Evolutionary conservation across 2,888 invertebrate species (phyloP), one percentile per base, ranked within the genome.

Genomic region (Lasioglossum vierecki): DNA sequence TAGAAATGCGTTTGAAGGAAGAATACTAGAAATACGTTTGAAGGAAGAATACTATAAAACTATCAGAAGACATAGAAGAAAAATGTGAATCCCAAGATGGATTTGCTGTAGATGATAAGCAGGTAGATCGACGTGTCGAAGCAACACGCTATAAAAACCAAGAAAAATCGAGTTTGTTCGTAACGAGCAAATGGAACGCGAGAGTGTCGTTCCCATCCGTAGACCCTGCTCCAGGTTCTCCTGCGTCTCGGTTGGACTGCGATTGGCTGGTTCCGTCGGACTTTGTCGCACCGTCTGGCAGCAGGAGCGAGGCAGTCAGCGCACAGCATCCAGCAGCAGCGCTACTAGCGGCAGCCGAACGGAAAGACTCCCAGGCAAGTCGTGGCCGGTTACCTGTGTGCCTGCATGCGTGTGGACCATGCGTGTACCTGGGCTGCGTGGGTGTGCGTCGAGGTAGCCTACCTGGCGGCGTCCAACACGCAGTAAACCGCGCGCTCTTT

Each of bases 391-490:
- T 82, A 83, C 80, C 78, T 78, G 84, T 89, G 89, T 84, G 70
- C 79, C 80, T 68, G 73, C 79, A 89, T 91, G 85, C 89, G 91
- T 91, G 89, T 90, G 85, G 84, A 79, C 84, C 88, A 91, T 91
- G 92, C 90, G 92, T 93, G 93, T 89, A 90, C 86, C 82, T 77
- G 82, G 88, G 86, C 83, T 89, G 94, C 93, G 94, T 93, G 94
- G 93, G 94, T 93, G 94, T 92, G 93, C 90, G 92, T 91, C 88
- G 89, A 89, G 91, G 93, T 92, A 93, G 95, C 94, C 92, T 94
- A 94, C 94, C 95, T 95, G 95, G 94, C 94, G 94, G 94, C 94
- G 94, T 94, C 93, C 92, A 91, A 94, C 94, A 94, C 94, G 94
- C 94, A 94, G 95, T 95, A 93, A 93, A 84, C 92, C 94, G 93